Evolutionary conservation across 2,888 invertebrate species (phyloP).

Genomic region (Perdita meconis): DNA sequence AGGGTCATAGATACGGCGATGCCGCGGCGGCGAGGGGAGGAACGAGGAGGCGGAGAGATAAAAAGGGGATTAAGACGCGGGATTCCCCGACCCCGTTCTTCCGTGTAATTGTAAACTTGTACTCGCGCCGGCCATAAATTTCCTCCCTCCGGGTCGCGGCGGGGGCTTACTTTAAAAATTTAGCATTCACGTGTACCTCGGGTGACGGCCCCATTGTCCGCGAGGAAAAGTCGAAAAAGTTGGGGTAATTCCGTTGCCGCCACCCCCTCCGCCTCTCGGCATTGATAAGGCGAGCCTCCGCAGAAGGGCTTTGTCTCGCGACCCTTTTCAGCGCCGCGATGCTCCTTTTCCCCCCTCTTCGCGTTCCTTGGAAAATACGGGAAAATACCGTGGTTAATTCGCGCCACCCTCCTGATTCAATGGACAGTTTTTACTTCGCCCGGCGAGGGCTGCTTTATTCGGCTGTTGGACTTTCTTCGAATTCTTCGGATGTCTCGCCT

Average conservation of each 20-base stretch:
- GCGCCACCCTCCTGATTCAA: too few relatives aligned
- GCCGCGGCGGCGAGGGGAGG: background rate
- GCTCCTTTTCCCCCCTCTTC: background rate
- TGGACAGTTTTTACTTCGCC: conserved; percentile 3
- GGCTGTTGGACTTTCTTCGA: too few relatives aligned
- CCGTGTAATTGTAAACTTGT: conserved; percentile 72
- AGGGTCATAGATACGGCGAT: conserved; percentile 32
- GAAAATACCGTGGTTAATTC: background rate
- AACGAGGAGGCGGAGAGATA: conserved; percentile 37
- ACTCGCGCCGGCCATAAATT: conserved; percentile 65
- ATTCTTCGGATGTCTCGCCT: too few relatives aligned
- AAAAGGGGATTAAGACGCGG: conserved; percentile 64
- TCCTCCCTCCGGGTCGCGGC: conserved; percentile 27
- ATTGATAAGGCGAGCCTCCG: conserved; percentile 63
- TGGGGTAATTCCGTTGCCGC: conserved; percentile 55
- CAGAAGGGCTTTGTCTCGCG: conserved; percentile 44
- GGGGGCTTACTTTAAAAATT: conserved; percentile 70
- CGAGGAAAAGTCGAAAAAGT: conserved; percentile 65
- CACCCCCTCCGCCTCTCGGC: conserved; percentile 9
- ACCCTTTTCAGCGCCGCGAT: background rate
- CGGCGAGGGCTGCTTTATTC: background rate
- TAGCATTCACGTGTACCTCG: conserved; percentile 64
- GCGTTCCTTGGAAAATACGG: too few relatives aligned
- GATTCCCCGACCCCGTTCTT: conserved; percentile 58
- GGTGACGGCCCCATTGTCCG: conserved; percentile 55